Conservation (phyloP, 2,113 vertebrate genomes). For the Alligator sinensis region DNA sequence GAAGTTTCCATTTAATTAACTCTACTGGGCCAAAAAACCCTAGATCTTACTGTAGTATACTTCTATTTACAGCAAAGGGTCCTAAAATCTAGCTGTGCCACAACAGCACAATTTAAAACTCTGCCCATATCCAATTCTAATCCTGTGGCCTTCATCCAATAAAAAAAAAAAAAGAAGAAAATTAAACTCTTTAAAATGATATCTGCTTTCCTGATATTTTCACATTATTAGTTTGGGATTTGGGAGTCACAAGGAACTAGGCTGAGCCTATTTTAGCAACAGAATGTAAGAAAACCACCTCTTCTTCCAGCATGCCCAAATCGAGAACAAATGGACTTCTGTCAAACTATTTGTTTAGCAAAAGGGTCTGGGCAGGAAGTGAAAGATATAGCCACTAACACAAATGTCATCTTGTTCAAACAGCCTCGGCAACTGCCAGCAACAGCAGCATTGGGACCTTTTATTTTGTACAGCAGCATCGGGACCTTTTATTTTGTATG, state of each 20-base stretch:
- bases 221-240: neutral
- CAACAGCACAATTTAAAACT: conserved; percentile 7
- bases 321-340: neutral
- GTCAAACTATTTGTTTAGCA: neutral
- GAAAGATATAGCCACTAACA: neutral
- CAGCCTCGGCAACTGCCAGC: neutral
- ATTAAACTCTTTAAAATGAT: neutral
- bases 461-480: neutral
- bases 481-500: neutral
- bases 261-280: neutral
- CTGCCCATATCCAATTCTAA: neutral
- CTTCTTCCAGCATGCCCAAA: neutral
- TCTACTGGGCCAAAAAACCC: neutral
- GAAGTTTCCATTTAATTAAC: neutral
- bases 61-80: conserved; percentile 54
- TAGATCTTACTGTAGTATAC: neutral
- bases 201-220: neutral
- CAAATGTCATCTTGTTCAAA: neutral
- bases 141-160: neutral
- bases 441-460: neutral
- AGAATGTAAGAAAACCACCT: neutral
- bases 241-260: neutral
- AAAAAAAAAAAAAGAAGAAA: neutral
- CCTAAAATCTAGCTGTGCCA: conserved; percentile 79
- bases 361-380: neutral